Evolutionary conservation across 2,797 vertebrate genomes (phyloP), one percentile per base, ranked within the genome.

Genomic region (Smutsia gigantea): DNA sequence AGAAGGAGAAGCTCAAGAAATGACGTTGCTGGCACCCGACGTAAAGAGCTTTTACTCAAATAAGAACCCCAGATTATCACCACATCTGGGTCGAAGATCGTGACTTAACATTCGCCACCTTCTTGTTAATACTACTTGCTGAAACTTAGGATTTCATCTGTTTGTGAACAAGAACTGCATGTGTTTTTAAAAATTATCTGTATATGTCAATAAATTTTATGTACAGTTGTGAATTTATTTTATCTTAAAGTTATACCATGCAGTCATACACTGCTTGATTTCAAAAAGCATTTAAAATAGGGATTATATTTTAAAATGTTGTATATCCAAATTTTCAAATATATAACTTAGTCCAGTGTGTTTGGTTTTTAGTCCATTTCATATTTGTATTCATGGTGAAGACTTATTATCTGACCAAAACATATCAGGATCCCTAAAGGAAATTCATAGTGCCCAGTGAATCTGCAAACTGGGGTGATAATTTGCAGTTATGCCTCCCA

Each of bases 381-480:
- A 98, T 17, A 87, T 89, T 99, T 97, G 98, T 99, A 98, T 96
- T 99, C 53, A 93, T 99, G 82, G 98, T 99, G 69, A 98, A 99
- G 81, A 97, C 97, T 94, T 99, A 98, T 97, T 99, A 98, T 84
- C 97, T 99, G 94, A 98, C 98, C 68, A 98, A 98, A 92, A 98
- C 97, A 63, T 97, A 98, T n/a, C 96, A 86, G 74, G 99, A 99
- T 98, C 98, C 98, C 83, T 99, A 98, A 99, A 97, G 98, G 59
- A 98, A 97, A 94, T 98, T 99, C 90, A 98, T 97, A 7, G 95
- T 98, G 68, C 98, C 97, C 0, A 94, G 98, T 94, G 98, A 99
- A 81, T 99, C 99, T 37, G 98, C 99, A 99, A 0, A 98, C 98
- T 53, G 99, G 99, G 0, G 98, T 99, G 94, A 99, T 99, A 51